Base-by-base conservation (phyloP, 2,888 invertebrate species). In the Schizotus pectinicornis region DNA sequence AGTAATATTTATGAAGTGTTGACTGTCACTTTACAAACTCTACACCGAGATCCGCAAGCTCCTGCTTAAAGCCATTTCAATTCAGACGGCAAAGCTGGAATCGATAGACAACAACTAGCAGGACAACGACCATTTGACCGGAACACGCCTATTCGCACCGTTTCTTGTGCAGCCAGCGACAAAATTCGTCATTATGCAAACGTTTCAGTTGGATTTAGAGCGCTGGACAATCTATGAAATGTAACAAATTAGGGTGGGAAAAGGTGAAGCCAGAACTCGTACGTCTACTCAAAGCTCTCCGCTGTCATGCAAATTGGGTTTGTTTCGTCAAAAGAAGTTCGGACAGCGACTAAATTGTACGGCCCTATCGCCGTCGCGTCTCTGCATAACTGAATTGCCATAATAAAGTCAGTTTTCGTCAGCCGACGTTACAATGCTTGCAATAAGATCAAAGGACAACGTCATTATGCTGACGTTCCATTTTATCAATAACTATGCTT, bases 241-340 rank as follows among this genome's bases (percentile, higher is more conserved):
- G 5, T 22, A 22, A 5, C 22, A 22, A 22, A 22, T 22, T 22
- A 22, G 22, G 22, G 22, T 22, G 3, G 22, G 5, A 22, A 22
- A 22, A 22, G 5, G 22, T 22, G 22, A 22, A 22, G 22, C 5
- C 22, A 22, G 22, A 22, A 22, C 22, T 22, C 22, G 5, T 5
- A 22, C n/a, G n/a, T n/a, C n/a, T n/a, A n/a, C n/a, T n/a, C n/a
- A n/a, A n/a, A n/a, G n/a, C 22, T 22, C 22, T 22, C 22, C 54
- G 56, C 58, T 43, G 34, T 42, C 47, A 59, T 53, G 59, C 47
- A 61, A 63, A 63, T 63, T 72, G 70, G 72, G 68, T 72, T 72
- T 70, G 69, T 72, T 72, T 68, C 69, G 64, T 63, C 68, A 67
- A 70, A 72, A 72, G 72, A 67, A 65, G 67, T 70, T 70, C 66